These are phyloP conservation scores for Oryctolagus cuniculus DNA, from an alignment of 2,113 vertebrate species.

Conservation along the genomic window mOryCun1.1 NC_091436.1:7442501-7443000, in stretches of 20 bases:
- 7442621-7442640: background rate
- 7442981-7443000: no score
- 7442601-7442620: background rate
- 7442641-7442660: background rate
- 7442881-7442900: no score
- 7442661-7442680: background rate
- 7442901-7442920: no score
- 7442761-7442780: background rate
- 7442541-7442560: background rate
- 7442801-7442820: background rate
- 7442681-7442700: no score
- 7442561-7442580: background rate
- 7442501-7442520: background rate
- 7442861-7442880: no score
- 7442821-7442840: no score
- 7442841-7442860: no score
- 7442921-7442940: no score
- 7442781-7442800: background rate
- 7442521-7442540: background rate
- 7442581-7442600: no score
- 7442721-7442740: fast-evolving
- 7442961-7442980: no score
- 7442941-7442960: no score
- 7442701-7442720: fast-evolving
- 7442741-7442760: background rate